These are phyloP conservation scores for Aricia artaxerxes DNA, from an alignment of 2,888 invertebrate genomes.

Conservation along the genomic window DNA sequence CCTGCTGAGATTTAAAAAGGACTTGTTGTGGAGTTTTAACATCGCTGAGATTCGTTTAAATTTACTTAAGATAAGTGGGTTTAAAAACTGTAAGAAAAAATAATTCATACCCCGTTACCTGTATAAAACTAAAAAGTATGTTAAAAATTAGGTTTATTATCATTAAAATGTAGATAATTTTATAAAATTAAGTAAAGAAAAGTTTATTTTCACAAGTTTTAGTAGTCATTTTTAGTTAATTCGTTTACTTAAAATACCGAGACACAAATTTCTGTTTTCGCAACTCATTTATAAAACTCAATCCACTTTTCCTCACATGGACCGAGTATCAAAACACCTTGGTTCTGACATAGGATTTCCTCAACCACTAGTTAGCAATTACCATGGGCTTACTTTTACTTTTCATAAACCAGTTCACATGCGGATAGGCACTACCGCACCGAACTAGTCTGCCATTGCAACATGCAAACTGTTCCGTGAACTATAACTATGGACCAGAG, in stretches of 20 bases:
- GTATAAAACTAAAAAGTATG: not conserved
- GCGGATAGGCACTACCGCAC: conserved; percentile 45
- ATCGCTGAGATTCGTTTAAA: conserved; percentile 43
- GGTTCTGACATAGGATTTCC: conserved; percentile 24
- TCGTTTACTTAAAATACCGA: not conserved
- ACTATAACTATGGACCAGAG: conserved; percentile 50
- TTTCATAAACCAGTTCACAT: conserved; percentile 49
- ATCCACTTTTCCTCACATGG: not conserved
- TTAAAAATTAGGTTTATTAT: not conserved
- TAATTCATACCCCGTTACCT: not conserved
- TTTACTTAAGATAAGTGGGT: conserved; percentile 37
- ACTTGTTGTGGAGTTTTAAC: conserved; percentile 53
- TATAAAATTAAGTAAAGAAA: not conserved
- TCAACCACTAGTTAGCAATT: conserved; percentile 20
- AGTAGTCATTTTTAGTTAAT: not conserved
- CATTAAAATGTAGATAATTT: not conserved
- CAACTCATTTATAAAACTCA: not conserved
- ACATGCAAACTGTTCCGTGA: conserved; percentile 56
- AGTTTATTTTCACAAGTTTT: not conserved
- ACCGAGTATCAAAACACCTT: not conserved
- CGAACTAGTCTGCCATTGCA: conserved; percentile 35
- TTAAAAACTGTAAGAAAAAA: conserved; percentile 1
- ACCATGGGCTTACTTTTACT: conserved; percentile 51
- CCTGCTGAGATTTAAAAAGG: conserved; percentile 70
- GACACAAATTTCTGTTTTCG: not conserved